These are phyloP conservation scores for Galeopsomyia nigrocyanea DNA, from an alignment of 2,888 invertebrate genomes.

Conservation along the genomic window DNA sequence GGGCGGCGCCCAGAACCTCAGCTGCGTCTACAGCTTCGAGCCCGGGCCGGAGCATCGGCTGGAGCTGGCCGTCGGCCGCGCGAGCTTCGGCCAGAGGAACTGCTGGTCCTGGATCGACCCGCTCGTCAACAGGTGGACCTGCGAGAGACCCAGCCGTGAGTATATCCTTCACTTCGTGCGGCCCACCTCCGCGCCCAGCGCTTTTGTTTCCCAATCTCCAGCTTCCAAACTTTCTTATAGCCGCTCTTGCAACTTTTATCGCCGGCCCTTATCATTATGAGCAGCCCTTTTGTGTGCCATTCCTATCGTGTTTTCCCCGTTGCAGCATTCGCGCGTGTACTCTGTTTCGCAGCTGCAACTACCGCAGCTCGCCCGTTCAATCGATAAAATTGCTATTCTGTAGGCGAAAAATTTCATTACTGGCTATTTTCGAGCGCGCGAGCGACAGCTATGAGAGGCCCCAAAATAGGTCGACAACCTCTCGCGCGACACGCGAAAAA, in stretches of 20 bases:
- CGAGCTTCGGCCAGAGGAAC: constrained; percentile 78
- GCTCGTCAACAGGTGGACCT: constrained; percentile 77
- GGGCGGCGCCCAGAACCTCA: constrained; percentile 83
- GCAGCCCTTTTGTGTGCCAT: too few species aligned
- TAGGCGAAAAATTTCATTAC: too few species aligned
- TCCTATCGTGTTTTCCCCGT: neutral
- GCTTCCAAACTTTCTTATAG: too few species aligned
- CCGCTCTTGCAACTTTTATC: too few species aligned
- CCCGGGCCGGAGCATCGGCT: constrained; percentile 79
- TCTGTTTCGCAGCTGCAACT: neutral
- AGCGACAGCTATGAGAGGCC: too few species aligned
- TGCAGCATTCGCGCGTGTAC: neutral
- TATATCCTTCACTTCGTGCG: too few species aligned
- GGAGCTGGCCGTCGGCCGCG: constrained; percentile 78
- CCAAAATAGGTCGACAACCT: too few species aligned
- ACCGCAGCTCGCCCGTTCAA: neutral
- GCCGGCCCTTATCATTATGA: too few species aligned
- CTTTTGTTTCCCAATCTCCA: too few species aligned
- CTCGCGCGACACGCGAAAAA: too few species aligned
- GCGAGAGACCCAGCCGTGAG: constrained; percentile 68
- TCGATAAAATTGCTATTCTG: neutral
- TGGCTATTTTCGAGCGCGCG: too few species aligned
- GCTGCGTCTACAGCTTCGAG: constrained; percentile 83
- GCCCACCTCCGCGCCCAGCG: too few species aligned
- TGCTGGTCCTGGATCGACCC: constrained; percentile 79